Evolutionary conservation across 2,113 vertebrate species (phyloP), one percentile per base, ranked within the genome.

Genomic region (Lampris megalopsis): DNA sequence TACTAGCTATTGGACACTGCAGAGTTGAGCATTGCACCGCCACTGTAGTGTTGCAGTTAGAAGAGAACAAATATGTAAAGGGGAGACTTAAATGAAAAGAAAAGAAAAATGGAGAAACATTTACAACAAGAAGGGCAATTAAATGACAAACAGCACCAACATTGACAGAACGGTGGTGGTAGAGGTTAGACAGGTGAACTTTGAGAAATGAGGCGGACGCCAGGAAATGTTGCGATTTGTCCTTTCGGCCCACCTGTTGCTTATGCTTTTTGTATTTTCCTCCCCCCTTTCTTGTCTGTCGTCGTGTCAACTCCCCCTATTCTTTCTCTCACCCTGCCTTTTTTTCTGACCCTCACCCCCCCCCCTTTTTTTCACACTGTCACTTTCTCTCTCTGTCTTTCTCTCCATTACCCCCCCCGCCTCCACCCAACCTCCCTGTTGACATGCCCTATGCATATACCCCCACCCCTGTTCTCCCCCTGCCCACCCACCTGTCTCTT

Each of bases 161-260:
- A 24, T 24, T 24, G 24, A 24, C 24, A 24, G 24, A 24, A 24
- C 24, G 24, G 24, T 24, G 24, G 24, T 24, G 24, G 24, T 24
- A 24, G 24, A 24, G 24, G 24, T 24, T 24, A 24, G 24, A 24
- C 24, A 24, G 24, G 24, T 24, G 24, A 24, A 24, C 24, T 24
- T 24, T 24, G 24, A 24, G 24, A 24, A 24, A 2, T n/a, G 11
- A 53, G 50, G 11, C 50, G 1, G 24, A 24, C 24, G 24, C 24
- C 24, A 24, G 24, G 24, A 24, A 24, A 2, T n/a, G 11, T n/a
- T 10, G 11, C 50, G 4, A 11, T 53, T 4, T 13, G 50, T 11
- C n/a, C 11, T 71, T 58, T 75, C 13, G 58, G 1, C 62, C 35
- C 69, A 83, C 82, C 63, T 79, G 77, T 83, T 82, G 75, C 78